A percentile compares a stretch with the other conserved stretches of the same genome.
These are phyloP conservation scores for Halictus ligatus DNA, from an alignment of 2,888 invertebrate species.

Conservation along the genomic window DNA sequence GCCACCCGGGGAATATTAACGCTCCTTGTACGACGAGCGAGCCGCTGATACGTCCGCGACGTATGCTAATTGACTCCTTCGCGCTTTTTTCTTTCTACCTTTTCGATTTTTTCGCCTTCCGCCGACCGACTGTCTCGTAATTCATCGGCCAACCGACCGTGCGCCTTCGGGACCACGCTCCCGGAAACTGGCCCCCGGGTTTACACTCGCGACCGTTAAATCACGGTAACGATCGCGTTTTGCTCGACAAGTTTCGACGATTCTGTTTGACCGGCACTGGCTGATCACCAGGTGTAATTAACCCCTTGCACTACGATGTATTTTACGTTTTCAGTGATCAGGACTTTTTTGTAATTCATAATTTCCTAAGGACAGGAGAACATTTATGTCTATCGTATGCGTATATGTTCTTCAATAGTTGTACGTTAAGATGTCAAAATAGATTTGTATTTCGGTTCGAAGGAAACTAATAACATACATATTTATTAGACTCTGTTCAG, in stretches of 20 bases:
- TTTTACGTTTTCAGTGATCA: too few species aligned
- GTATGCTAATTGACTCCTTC: conserved; percentile 39
- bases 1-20: conserved; percentile 27
- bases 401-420: too few species aligned
- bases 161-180: not conserved
- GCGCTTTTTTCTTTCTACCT: not conserved
- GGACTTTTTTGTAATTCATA: too few species aligned
- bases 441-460: too few species aligned
- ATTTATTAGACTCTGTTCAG: too few species aligned
- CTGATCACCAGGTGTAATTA: not conserved
- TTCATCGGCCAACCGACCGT: not conserved
- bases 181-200: not conserved
- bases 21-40: conserved; percentile 20
- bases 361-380: too few species aligned
- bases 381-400: too few species aligned
- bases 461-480: too few species aligned
- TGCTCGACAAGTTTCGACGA: not conserved
- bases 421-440: too few species aligned
- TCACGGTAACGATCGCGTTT: not conserved
- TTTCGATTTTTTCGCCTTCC: too few species aligned
- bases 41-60: conserved; percentile 14
- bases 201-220: not conserved
- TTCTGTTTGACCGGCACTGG: too few species aligned
- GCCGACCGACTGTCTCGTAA: not conserved
- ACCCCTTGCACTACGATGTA: not conserved